Evolutionary conservation across 2,888 invertebrate species (phyloP), one percentile per base, ranked within the genome.

Genomic region (Bhutanitis thaidina): DNA sequence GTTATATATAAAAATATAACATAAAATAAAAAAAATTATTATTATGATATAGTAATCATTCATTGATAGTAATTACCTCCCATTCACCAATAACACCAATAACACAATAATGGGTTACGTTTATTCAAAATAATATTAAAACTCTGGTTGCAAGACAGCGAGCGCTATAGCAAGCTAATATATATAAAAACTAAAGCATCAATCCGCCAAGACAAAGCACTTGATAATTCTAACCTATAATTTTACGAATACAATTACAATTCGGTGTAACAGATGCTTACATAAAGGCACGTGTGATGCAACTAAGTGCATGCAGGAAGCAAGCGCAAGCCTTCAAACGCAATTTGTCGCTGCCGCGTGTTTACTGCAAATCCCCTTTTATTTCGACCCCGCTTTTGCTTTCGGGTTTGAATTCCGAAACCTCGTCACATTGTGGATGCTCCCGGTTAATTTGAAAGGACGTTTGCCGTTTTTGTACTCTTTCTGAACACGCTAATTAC

Each of bases 261-360:
- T 10, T 27, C 56, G 49, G 59, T 62, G 59, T 58, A 13, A 57
- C 29, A 37, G 13, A 8, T n/a, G 49, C 38, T 43, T 7, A 32
- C 41, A 45, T 53, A 58, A 60, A 54, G 57, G 55, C 58, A 49
- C 54, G 57, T 55, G 57, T 52, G 54, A 49, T 52, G 56, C 57
- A 56, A 53, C 67, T 65, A 69, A 70, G 67, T 70, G 69, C 65
- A 66, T 62, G 58, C 61, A 62, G 62, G 62, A 58, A 59, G 59
- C 55, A 57, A 55, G 55, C 57, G 56, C 57, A 55, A 54, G 57
- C 60, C 61, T 64, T 64, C 61, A 62, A 67, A 70, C 61, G 65
- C 65, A 70, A 64, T 70, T 70, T 66, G 62, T 48, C 49, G 49
- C 54, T 51, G 54, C 57, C 49, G 52, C 43, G 54, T 54, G 51